Percentiles rank a stretch among this genome's conserved stretches.
phyloP scores from a whole-genome alignment of 2,888 invertebrate species.

The Cephonodes hylas region DNA sequence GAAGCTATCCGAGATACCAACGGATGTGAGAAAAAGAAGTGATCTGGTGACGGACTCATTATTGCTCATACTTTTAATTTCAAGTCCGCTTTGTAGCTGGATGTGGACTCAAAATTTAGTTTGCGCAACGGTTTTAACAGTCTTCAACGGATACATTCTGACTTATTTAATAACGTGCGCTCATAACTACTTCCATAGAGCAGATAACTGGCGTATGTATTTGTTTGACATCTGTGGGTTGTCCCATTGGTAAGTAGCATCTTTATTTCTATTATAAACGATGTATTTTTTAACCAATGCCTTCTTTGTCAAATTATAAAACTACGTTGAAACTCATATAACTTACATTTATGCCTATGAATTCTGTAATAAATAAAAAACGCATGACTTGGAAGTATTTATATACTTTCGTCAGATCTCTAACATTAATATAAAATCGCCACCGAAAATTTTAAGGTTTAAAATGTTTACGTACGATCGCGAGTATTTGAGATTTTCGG shows the following conservation, averaged over 20 bases:
- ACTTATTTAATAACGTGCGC: conserved; percentile 78
- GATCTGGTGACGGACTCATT: conserved; percentile 55
- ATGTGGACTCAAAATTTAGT: conserved; percentile 47
- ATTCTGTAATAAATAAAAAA: no score
- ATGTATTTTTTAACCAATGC: no score
- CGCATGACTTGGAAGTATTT: no score
- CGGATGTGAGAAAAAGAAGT: conserved; percentile 52
- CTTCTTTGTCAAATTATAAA: background rate
- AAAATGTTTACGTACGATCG: no score
- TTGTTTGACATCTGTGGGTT: conserved; percentile 86
- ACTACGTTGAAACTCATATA: no score
- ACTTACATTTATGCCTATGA: no score
- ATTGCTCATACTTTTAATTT: conserved; percentile 42
- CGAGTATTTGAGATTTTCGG: no score
- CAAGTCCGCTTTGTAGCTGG: conserved; percentile 55
- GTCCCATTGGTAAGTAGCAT: conserved; percentile 80
- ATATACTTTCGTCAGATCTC: no score
- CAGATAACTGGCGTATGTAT: conserved; percentile 90
- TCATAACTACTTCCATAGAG: conserved; percentile 91
- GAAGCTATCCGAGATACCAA: conserved; percentile 77
- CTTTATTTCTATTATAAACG: background rate
- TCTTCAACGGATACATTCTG: conserved; percentile 46
- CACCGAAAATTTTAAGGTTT: no score
- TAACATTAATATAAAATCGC: no score
- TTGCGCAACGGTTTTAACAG: conserved; percentile 45